phyloP scores from a whole-genome alignment of 2,888 invertebrate genomes.

The Vesta saturnalis region DNA sequence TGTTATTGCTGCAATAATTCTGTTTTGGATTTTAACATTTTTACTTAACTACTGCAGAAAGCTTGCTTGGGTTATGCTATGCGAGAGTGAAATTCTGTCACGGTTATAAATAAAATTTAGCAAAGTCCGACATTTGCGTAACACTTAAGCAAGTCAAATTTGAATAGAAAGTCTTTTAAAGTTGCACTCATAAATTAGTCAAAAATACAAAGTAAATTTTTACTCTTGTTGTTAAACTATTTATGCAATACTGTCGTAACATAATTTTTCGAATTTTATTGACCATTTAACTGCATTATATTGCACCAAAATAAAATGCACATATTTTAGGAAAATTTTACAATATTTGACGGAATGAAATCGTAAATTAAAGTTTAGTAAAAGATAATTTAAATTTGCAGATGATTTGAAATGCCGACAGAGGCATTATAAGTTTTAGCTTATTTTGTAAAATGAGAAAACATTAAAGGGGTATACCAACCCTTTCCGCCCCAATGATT shows the following conservation, averaged over 20 bases:
- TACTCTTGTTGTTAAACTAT: no score
- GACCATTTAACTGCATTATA: no score
- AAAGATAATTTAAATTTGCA: conserved; percentile 3
- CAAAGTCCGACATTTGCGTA: neutral
- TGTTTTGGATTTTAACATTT: neutral
- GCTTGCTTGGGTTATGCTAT: neutral
- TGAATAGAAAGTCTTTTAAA: conserved; percentile 1
- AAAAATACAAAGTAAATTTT: no score
- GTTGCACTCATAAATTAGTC: neutral
- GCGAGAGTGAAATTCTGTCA: neutral
- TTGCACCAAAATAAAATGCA: no score
- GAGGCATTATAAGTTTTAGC: neutral
- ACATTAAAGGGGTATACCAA: conserved; percentile 14
- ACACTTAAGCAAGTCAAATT: conserved; percentile 3
- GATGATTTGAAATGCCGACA: neutral
- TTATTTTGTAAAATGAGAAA: conserved; percentile 4
- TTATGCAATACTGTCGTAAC: no score
- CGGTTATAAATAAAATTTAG: conserved; percentile 3
- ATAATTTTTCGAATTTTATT: no score
- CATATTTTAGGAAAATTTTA: conserved; percentile 1
- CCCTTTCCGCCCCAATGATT: conserved; percentile 34
- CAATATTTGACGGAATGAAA: neutral
- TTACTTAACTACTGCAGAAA: neutral
- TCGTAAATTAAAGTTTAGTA: neutral
- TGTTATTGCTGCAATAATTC: no score